phyloP scores from a whole-genome alignment of 1,140 invertebrate genomes.

The Ylistrum balloti region DNA sequence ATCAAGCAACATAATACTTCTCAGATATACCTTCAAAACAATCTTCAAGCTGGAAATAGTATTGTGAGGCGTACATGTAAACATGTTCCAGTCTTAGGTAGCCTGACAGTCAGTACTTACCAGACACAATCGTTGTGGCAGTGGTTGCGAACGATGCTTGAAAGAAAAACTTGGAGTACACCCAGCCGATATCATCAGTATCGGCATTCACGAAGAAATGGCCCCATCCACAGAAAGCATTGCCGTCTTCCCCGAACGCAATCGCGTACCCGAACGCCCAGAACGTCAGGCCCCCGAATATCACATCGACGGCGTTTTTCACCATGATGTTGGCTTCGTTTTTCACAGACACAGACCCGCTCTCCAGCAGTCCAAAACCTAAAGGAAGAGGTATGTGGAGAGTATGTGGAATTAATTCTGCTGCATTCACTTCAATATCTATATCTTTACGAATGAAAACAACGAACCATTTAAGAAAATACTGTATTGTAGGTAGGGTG shows the following conservation, averaged over 20 bases:
- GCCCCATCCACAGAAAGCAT: slow-evolving; percentile 75
- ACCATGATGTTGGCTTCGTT: slow-evolving; percentile 82
- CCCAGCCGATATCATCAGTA: slow-evolving; percentile 75
- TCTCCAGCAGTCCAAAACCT: slow-evolving; percentile 81
- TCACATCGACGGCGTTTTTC: slow-evolving; percentile 81
- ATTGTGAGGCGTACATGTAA: no score
- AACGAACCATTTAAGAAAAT: no score
- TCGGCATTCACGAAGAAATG: slow-evolving; percentile 76
- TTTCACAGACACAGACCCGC: slow-evolving; percentile 79
- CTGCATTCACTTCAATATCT: no score
- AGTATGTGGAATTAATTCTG: no score
- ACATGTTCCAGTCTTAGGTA: no score
- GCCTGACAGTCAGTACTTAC: no score
- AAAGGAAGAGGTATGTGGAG: not conserved
- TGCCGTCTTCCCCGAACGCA: slow-evolving; percentile 74
- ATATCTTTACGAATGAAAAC: no score
- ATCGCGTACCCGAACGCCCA: slow-evolving; percentile 81
- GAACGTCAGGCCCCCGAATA: slow-evolving; percentile 79
- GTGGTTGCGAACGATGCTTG: slow-evolving; percentile 78
- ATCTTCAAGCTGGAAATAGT: no score
- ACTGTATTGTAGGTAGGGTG: no score
- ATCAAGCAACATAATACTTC: no score
- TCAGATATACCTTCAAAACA: no score
- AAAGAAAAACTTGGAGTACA: slow-evolving; percentile 81
- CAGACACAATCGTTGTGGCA: slow-evolving; percentile 82